These are phyloP conservation scores for Hemitrygon akajei DNA, from an alignment of 2,797 vertebrate species.

Conservation along the genomic window DNA sequence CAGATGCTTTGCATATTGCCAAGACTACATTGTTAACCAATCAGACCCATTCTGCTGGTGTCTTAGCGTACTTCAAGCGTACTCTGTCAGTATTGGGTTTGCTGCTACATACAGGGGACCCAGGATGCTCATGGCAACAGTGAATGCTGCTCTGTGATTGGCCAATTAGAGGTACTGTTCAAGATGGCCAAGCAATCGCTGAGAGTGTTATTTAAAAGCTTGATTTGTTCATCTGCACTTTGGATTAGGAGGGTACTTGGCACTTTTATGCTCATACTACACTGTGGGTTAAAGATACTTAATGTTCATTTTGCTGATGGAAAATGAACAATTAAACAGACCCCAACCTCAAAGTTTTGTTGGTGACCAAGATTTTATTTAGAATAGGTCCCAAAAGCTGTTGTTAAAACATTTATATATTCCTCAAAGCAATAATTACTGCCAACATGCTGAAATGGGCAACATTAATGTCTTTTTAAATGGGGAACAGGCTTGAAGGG, in stretches of 20 bases:
- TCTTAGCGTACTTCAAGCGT: not conserved
- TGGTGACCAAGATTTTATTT: not conserved
- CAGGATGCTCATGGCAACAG: not conserved
- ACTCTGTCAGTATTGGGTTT: not conserved
- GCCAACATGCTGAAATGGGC: not conserved
- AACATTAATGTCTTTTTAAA: not conserved
- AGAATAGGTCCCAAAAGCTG: not conserved
- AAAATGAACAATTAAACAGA: not conserved
- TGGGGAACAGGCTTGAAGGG: too few species aligned
- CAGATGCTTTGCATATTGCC: not conserved
- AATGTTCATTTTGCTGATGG: not conserved
- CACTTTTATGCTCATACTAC: not conserved
- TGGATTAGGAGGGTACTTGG: not conserved
- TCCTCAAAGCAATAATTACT: not conserved
- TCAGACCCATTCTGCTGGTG: not conserved
- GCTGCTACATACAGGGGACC: not conserved
- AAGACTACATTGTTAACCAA: not conserved
- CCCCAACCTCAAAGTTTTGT: not conserved
- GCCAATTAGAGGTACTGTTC: not conserved
- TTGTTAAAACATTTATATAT: not conserved
- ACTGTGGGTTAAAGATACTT: not conserved
- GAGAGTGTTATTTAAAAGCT: not conserved
- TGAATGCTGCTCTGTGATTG: conserved; percentile 26
- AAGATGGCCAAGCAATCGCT: not conserved
- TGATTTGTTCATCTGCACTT: not conserved